These are phyloP conservation scores for Synanceia verrucosa DNA, from an alignment of 2,797 vertebrate species.

Conservation along the genomic window DNA sequence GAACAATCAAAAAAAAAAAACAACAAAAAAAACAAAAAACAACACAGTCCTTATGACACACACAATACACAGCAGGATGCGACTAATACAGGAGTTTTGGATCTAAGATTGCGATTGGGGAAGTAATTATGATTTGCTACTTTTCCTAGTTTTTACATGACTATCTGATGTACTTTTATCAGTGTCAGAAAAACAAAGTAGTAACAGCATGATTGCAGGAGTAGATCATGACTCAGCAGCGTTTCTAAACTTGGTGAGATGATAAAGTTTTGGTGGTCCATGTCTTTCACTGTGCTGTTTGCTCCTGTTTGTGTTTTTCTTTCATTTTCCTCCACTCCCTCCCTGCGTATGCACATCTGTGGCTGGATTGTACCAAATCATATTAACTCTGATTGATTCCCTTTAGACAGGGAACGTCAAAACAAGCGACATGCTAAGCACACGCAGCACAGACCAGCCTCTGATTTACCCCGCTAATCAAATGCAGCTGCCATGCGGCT, in stretches of 20 bases:
- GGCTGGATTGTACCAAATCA: background rate
- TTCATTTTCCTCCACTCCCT: no score
- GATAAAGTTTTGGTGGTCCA: background rate
- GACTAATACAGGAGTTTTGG: constrained; percentile 35
- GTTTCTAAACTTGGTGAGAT: background rate
- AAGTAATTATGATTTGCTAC: constrained; percentile 53
- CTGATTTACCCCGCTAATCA: background rate
- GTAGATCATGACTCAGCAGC: constrained; percentile 3
- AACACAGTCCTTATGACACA: constrained; percentile 40
- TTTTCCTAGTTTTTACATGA: constrained; percentile 36
- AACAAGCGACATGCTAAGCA: background rate
- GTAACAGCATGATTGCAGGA: background rate
- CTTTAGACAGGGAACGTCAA: background rate
- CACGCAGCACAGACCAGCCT: background rate
- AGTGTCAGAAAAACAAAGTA: constrained; percentile 10
- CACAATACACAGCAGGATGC: constrained; percentile 28
- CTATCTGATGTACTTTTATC: constrained; percentile 28
- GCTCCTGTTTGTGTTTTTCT: background rate
- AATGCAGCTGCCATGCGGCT: background rate
- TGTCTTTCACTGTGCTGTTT: background rate
- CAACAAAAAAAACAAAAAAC: no score
- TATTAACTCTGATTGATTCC: background rate
- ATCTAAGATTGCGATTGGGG: constrained; percentile 54
- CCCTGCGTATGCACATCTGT: background rate
- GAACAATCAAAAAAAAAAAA: constrained; percentile 70